Percentiles rank a stretch among this genome's conserved stretches.
phyloP scores from a whole-genome alignment of 2,797 vertebrate genomes.

The Sciaenops ocellatus region DNA sequence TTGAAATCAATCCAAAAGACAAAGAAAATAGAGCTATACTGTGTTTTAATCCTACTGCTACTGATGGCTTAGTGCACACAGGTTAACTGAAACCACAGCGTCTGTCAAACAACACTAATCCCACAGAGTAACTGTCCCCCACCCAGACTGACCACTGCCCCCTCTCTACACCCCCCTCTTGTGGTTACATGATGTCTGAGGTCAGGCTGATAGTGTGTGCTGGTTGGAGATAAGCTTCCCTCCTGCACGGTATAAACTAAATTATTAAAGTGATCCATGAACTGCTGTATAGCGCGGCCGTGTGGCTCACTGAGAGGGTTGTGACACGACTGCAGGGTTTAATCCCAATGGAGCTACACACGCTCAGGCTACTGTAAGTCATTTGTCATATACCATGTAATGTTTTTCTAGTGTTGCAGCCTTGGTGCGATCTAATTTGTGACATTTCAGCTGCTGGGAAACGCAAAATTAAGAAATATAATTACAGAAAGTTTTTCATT shows the following conservation, averaged over 20 bases:
- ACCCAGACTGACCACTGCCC: conserved; percentile 31
- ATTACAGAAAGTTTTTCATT: too few relatives aligned
- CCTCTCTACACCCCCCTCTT: conserved; percentile 62
- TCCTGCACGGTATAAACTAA: neutral
- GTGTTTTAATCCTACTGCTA: neutral
- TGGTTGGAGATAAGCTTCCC: conserved; percentile 24
- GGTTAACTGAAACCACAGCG: conserved; percentile 23
- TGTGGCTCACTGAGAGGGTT: neutral
- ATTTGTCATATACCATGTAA: conserved; percentile 1
- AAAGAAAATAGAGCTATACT: neutral
- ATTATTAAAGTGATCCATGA: conserved; percentile 33
- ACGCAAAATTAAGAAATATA: neutral
- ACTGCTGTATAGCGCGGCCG: neutral
- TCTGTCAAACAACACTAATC: conserved; percentile 45
- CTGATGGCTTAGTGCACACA: neutral
- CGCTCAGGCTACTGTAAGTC: neutral
- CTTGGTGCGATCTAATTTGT: neutral
- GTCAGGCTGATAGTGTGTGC: conserved; percentile 30
- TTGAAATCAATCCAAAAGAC: neutral
- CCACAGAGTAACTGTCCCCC: neutral
- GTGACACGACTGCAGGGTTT: conserved; percentile 14
- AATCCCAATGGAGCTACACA: conserved; percentile 8
- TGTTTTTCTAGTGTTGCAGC: neutral
- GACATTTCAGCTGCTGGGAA: neutral
- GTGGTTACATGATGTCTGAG: conserved; percentile 49